These are phyloP conservation scores for Crypturellus undulatus DNA, from an alignment of 2,113 vertebrate genomes.

Conservation along the genomic window DNA sequence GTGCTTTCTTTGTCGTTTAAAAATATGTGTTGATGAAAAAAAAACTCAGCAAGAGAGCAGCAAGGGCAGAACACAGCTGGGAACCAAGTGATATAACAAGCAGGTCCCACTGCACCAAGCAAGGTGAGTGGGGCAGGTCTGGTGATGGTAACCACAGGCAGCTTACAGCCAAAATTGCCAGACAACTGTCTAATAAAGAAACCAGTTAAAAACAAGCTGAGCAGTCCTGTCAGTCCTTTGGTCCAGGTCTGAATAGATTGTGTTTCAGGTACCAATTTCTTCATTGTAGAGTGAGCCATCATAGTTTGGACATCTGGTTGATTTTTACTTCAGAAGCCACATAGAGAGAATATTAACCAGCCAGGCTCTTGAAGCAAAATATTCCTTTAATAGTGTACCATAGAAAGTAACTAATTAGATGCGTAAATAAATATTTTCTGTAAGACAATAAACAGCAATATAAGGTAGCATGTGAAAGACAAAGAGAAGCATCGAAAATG, in stretches of 20 bases:
- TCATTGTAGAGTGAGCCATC: neutral
- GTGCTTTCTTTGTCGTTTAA: neutral
- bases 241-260: neutral
- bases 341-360: neutral
- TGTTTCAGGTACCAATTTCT: neutral
- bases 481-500: neutral
- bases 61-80: fast-evolving
- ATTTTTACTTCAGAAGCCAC: neutral
- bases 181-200: neutral
- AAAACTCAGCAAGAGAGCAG: neutral
- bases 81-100: neutral
- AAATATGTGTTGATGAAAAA: neutral
- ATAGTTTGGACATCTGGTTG: neutral
- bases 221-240: neutral
- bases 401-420: neutral
- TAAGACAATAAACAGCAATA: fast-evolving
- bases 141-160: fast-evolving
- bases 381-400: neutral
- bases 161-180: neutral
- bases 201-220: neutral
- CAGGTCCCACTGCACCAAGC: fast-evolving
- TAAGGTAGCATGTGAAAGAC: neutral
- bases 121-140: fast-evolving
- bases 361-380: neutral
- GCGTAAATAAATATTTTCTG: neutral